Conservation (phyloP, 1,140 invertebrate species). For the Drosophila lini region DNA sequence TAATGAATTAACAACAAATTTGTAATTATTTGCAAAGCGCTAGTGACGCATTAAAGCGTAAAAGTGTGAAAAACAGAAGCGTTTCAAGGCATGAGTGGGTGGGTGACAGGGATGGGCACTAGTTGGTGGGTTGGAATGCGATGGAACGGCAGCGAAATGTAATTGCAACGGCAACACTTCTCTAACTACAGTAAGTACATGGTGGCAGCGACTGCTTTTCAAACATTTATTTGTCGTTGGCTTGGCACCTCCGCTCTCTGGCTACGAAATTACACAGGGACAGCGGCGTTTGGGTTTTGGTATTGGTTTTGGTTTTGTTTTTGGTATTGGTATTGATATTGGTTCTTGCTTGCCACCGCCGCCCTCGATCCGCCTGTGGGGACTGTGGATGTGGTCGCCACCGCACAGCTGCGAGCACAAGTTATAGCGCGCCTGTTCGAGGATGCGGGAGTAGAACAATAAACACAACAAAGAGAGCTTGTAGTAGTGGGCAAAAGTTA, state of each 20-base stretch:
- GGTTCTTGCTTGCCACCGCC: conserved; percentile 27
- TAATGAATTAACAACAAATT: not conserved
- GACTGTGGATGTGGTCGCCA: conserved; percentile 31
- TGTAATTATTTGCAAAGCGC: not conserved
- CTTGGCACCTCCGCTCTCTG: conserved; percentile 44
- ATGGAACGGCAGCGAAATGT: conserved; percentile 18
- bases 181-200: conserved; percentile 44
- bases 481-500: conserved; percentile 66
- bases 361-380: conserved; percentile 24
- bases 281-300: conserved; percentile 43
- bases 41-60: not conserved
- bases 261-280: conserved; percentile 55
- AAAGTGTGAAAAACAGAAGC: conserved; percentile 11
- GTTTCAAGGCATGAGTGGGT: not conserved
- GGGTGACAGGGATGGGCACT: conserved; percentile 2
- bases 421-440: conserved; percentile 74
- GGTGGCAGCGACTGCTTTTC: conserved; percentile 35
- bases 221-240: conserved; percentile 53
- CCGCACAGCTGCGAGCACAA: conserved; percentile 62
- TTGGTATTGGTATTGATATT: not conserved
- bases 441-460: conserved; percentile 69
- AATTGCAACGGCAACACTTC: conserved; percentile 7
- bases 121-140: conserved; percentile 7
- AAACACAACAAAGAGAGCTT: conserved; percentile 71
- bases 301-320: not conserved